phyloP scores from a whole-genome alignment of 2,888 invertebrate genomes.

The Thumatha senex region DNA sequence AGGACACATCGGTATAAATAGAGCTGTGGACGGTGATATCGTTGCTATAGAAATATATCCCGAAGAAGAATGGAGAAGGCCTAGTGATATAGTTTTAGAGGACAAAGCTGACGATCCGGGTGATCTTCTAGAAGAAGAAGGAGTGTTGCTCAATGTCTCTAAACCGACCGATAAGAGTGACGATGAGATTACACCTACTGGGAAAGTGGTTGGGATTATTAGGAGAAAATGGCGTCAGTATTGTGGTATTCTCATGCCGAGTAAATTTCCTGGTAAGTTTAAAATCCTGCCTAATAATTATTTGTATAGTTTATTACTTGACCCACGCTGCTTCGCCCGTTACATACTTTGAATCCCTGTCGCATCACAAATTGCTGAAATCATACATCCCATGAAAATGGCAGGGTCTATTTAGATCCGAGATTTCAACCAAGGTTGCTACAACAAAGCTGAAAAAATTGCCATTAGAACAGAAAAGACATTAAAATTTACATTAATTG shows the following conservation, averaged over 20 bases:
- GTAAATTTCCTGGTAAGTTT: slow-evolving; percentile 84
- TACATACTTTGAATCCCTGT: no score
- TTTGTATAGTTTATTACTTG: no score
- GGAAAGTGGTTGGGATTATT: slow-evolving; percentile 93
- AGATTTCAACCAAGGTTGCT: no score
- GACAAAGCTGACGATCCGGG: slow-evolving; percentile 89
- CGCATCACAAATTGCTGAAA: no score
- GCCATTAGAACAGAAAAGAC: no score
- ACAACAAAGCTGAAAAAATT: no score
- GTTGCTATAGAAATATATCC: slow-evolving; percentile 96
- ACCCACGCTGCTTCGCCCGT: no score
- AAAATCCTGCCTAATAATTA: background rate
- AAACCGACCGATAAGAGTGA: slow-evolving; percentile 48
- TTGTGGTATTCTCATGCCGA: slow-evolving; percentile 96
- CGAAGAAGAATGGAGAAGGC: slow-evolving; percentile 94
- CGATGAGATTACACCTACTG: slow-evolving; percentile 75
- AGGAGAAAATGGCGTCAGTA: slow-evolving; percentile 98
- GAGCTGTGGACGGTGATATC: slow-evolving; percentile 96
- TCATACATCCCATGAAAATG: no score
- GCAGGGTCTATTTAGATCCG: no score
- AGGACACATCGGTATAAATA: slow-evolving; percentile 93
- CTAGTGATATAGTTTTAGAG: slow-evolving; percentile 92
- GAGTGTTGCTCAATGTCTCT: slow-evolving; percentile 59
- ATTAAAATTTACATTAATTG: no score
- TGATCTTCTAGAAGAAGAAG: slow-evolving; percentile 86